phyloP scores from a whole-genome alignment of 2,797 vertebrate species.

The Myoxocephalus aenaeus region DNA sequence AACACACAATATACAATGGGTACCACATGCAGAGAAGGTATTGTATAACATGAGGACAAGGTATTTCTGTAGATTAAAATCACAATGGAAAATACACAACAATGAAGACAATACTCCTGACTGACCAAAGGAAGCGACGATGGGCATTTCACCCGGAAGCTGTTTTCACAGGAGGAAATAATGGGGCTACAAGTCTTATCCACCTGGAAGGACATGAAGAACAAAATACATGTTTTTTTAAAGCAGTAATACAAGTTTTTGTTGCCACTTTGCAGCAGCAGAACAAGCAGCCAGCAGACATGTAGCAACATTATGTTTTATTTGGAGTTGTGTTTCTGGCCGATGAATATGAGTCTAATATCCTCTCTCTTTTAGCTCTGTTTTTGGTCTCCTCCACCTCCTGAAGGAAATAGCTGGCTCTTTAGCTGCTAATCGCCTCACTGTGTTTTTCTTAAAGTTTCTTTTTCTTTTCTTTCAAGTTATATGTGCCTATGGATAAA shows the following conservation, averaged over 20 bases:
- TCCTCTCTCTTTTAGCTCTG: neutral
- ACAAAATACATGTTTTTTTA: neutral
- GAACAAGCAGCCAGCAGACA: neutral
- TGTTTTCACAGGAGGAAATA: conserved; percentile 87
- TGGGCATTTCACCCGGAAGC: conserved; percentile 84
- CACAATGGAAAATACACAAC: conserved; percentile 20
- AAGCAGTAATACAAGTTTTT: neutral
- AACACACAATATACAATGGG: conserved; percentile 21
- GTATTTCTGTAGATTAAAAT: conserved; percentile 6
- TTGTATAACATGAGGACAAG: conserved; percentile 41
- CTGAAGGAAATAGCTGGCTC: neutral
- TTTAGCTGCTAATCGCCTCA: conserved; percentile 12
- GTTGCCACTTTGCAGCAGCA: neutral
- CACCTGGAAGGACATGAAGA: conserved; percentile 73
- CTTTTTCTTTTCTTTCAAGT: neutral
- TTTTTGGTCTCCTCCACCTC: neutral
- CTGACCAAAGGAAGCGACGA: conserved; percentile 90
- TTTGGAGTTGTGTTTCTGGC: neutral
- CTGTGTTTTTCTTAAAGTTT: neutral
- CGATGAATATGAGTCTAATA: neutral
- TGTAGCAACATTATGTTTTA: neutral
- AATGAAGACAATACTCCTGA: conserved; percentile 27
- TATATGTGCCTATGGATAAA: neutral
- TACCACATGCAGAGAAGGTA: conserved; percentile 18
- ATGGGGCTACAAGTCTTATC: conserved; percentile 85